Evolutionary conservation across 2,888 invertebrate species (phyloP).

Genomic region (Acholoe squamosa): DNA sequence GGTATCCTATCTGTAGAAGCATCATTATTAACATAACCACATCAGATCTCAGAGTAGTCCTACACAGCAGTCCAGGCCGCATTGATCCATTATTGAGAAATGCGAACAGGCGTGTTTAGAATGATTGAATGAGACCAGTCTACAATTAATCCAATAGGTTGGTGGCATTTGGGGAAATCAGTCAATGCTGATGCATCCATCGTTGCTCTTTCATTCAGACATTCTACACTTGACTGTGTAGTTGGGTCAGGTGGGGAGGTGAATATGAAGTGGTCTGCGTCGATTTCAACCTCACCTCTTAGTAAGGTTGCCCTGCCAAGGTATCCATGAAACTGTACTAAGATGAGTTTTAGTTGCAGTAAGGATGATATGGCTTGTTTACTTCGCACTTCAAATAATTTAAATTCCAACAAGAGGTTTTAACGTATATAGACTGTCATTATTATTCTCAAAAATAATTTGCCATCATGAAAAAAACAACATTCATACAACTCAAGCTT

Average conservation of each 20-base stretch:
- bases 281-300: background rate
- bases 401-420: no score
- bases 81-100: slow-evolving; percentile 8
- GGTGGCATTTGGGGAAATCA: background rate
- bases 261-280: background rate
- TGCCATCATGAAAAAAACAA: no score
- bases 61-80: background rate
- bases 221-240: slow-evolving; percentile 4
- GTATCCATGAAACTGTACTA: background rate
- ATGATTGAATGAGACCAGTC: background rate
- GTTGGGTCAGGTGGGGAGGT: slow-evolving; percentile 1
- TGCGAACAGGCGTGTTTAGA: background rate
- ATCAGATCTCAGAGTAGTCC: background rate
- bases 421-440: no score
- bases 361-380: no score
- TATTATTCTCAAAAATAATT: no score
- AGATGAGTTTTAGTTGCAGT: no score
- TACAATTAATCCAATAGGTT: slow-evolving; percentile 38
- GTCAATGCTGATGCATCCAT: slow-evolving; percentile 25
- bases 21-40: no score
- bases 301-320: background rate
- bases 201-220: background rate
- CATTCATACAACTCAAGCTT: no score
- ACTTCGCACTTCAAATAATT: no score
- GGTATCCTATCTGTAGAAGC: no score